Percentiles rank a stretch among this genome's conserved stretches.
Conservation (phyloP, 2,797 vertebrate species). For the Acanthis flammea region DNA sequence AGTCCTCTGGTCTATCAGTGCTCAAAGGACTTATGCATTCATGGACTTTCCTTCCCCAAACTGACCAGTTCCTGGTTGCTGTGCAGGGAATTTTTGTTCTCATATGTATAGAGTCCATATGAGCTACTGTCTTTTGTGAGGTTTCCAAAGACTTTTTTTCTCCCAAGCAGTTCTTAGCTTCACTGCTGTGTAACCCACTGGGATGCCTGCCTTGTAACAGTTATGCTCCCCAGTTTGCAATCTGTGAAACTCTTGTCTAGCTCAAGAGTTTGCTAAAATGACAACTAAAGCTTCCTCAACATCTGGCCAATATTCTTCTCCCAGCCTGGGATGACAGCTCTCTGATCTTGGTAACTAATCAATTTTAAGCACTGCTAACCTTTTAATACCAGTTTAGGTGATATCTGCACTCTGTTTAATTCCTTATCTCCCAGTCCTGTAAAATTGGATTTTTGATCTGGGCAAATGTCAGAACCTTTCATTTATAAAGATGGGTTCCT, state of each 20-base stretch:
- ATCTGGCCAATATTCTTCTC: neutral
- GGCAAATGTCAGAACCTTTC: conserved; percentile 54
- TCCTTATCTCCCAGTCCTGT: conserved; percentile 19
- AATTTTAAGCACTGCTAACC: conserved; percentile 51
- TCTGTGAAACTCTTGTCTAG: neutral
- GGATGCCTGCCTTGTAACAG: neutral
- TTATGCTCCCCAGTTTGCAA: neutral
- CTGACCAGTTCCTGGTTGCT: neutral
- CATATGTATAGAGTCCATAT: accelerated
- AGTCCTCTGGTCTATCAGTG: neutral
- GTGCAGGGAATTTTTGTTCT: neutral
- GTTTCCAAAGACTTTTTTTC: neutral
- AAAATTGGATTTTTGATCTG: conserved; percentile 61
- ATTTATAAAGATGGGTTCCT: conserved; percentile 25
- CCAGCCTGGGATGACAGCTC: neutral
- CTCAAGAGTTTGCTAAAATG: neutral
- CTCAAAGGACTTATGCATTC: neutral
- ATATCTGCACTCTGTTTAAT: conserved; percentile 45
- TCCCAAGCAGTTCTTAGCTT: neutral
- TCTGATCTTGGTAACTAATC: conserved; percentile 41
- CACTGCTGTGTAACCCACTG: neutral
- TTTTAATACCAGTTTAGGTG: conserved; percentile 57
- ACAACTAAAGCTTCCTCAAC: neutral
- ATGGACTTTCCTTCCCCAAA: neutral
- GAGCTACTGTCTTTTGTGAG: neutral